Evolutionary conservation across 2,888 invertebrate genomes (phyloP).

Genomic region (Lapara coniferarum): DNA sequence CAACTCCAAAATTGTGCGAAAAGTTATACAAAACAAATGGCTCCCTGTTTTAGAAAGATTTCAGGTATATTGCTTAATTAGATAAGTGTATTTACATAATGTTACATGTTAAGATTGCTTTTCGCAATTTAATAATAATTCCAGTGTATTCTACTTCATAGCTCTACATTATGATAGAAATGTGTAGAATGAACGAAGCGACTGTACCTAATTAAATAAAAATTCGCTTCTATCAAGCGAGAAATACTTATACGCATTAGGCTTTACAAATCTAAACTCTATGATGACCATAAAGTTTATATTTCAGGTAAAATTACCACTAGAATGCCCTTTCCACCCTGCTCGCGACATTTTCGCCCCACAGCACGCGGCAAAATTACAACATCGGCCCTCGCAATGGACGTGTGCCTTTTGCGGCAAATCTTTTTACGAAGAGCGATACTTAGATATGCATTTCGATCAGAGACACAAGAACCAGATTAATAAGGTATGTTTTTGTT

Average conservation of each 20-base stretch:
- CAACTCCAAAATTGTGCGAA: constrained; percentile 93
- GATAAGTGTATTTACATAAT: background rate
- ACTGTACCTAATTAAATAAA: no score
- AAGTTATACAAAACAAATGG: constrained; percentile 96
- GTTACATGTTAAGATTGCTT: no score
- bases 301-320: constrained; percentile 88
- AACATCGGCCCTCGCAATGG: constrained; percentile 94
- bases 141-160: no score
- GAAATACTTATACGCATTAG: no score
- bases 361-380: constrained; percentile 92
- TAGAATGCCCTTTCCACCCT: constrained; percentile 96
- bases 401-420: constrained; percentile 95
- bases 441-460: constrained; percentile 94
- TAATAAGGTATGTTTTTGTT: constrained; percentile 85
- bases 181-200: no score
- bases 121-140: no score
- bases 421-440: constrained; percentile 94
- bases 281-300: no score
- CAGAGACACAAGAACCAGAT: constrained; percentile 93
- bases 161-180: no score
- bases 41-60: constrained; percentile 94
- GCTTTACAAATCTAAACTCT: no score
- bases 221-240: no score
- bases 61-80: constrained; percentile 73
- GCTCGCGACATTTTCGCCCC: constrained; percentile 94